Evolutionary conservation across 2,888 invertebrate genomes (phyloP), one percentile per base, ranked within the genome.

Genomic region (Drosophila austrosaltans): DNA sequence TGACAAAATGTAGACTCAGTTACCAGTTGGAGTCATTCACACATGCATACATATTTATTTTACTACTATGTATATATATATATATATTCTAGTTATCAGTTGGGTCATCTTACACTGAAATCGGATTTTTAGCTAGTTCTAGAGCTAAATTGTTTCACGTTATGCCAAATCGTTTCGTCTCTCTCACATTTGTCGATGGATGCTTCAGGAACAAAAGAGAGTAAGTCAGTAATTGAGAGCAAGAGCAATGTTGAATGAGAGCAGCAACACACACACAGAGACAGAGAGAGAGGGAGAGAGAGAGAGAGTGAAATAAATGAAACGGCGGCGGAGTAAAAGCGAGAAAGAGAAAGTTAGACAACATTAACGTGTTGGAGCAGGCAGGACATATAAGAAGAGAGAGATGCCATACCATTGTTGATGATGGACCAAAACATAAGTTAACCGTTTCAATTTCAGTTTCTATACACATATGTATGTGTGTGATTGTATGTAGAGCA

Each of bases 381-480:
- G 6, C 10, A 5, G 57, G 48, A 22, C 4, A 25, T 48, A 25
- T 3, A 48, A 69, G 30, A 60, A 32, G 61, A 32, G 48, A 61
- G 61, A 32, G 48, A 61, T 54, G 58, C 48, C 48, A 30, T n/a
- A 44, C 48, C 57, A 39, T 67, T 69, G 53, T 73, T 67, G 76
- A 53, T 76, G 28, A 48, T 61, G 61, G 12, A 30, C 30, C 53
- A 28, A 16, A 62, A 66, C 76, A 68, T 66, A 71, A 54, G 64
- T 76, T 78, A 72, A 69, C 28, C 62, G 16, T 69, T 57, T 44
- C 25, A 39, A 56, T 56, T 56, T 56, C 30, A 56, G 16, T 56
- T 56, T 30, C 10, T 5, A 12, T 25, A 10, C 48, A 44, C 20
- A 44, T 20, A 32, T 22, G 25, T 42, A n/a, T 39, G 30, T 10